Percentiles rank a stretch among this genome's conserved stretches.
Conservation (phyloP, 2,797 vertebrate species). For the Champsocephalus gunnari region DNA sequence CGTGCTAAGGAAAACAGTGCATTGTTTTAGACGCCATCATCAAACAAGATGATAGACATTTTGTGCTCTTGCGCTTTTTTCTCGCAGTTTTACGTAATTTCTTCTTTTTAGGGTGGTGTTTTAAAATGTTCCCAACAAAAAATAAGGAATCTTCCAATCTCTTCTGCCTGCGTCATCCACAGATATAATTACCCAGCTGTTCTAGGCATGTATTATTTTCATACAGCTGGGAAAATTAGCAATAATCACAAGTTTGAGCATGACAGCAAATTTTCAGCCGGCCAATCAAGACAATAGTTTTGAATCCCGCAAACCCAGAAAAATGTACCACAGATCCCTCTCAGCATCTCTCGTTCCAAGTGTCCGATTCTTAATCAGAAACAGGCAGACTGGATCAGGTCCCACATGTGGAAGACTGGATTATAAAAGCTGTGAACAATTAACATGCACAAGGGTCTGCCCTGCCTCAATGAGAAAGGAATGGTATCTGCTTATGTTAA, state of each 20-base stretch:
- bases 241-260: conserved; percentile 67
- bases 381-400: conserved; percentile 72
- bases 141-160: conserved; percentile 26
- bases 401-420: conserved; percentile 68
- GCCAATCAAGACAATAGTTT: conserved; percentile 65
- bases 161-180: conserved; percentile 2
- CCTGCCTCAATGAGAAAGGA: conserved; percentile 63
- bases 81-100: not conserved
- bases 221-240: conserved; percentile 62
- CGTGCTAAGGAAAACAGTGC: not conserved
- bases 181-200: conserved; percentile 58
- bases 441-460: conserved; percentile 69
- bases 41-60: conserved; percentile 12
- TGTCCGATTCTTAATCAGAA: conserved; percentile 73
- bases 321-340: conserved; percentile 49
- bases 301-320: conserved; percentile 44
- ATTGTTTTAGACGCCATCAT: not conserved
- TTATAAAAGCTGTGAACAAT: conserved; percentile 81
- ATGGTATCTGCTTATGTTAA: conserved; percentile 71
- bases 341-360: conserved; percentile 57
- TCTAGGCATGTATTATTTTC: conserved; percentile 51
- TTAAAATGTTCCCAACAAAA: conserved; percentile 28
- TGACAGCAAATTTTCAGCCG: conserved; percentile 41
- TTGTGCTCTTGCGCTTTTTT: not conserved
- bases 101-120: not conserved